Evolutionary conservation across 2,888 invertebrate species (phyloP), one percentile per base, ranked within the genome.

Genomic region (Cloeon dipterum): DNA sequence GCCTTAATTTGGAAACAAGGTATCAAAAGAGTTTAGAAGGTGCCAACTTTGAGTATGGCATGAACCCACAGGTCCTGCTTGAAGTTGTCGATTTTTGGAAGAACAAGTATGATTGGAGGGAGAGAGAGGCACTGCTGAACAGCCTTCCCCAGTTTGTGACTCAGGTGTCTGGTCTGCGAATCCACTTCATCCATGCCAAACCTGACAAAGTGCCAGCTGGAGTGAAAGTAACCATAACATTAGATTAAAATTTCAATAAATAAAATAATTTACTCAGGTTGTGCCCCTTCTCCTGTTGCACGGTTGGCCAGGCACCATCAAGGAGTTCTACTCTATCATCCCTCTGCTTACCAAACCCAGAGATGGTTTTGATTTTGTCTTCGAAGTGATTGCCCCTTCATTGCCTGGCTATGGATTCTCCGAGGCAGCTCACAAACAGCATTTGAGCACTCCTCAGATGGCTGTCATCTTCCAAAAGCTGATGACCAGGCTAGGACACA

Each of bases 291-390:
- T 86, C 3, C 39, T 88, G 32, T 52, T 78, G 14, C 85, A 86
- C 46, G 83, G 86, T 16, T 86, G 86, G 86, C 88, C 86, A 0
- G 79, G 83, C 3, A 77, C 78, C 0, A 54, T 85, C 2, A 63
- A 73, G 5, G 83, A 86, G 53, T 85, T 82, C 53, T 74, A 77
- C 49, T 74, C 74, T 37, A 52, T 78, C 13, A 70, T 81, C 37
- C 78, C 79, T 0, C 46, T 68, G 39, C 51, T 81, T 25, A 71
- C 63, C 0, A 60, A 57, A 0, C 62, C 63, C 0, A 55, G 54
- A 4, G 48, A 57, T 0, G 62, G 61, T 34, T 52, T 58, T 18
- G 58, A 66, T 29, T 71, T 70, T 45, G 70, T 69, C 0, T 76
- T 77, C 46, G 76, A 78, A 4, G 32, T 52, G 3, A 47, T 64